Evolutionary conservation across 2,888 invertebrate species (phyloP).

Genomic region (Drosophila histrio): DNA sequence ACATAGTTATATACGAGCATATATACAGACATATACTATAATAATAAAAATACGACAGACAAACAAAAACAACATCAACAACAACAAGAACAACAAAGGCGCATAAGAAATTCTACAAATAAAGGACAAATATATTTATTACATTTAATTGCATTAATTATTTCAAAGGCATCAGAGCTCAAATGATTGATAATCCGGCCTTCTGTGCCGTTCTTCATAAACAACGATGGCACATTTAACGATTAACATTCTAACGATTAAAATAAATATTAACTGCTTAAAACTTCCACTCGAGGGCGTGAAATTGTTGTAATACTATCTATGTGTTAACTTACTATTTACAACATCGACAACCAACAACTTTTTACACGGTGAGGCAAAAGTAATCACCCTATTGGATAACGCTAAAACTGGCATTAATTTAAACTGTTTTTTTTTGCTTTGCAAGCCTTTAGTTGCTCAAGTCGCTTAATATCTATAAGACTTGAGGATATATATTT

Average conservation of each 20-base stretch:
- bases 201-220: background rate
- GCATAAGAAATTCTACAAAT: constrained; percentile 68
- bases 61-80: constrained; percentile 28
- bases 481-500: background rate
- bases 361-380: too few relatives aligned
- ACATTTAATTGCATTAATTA: constrained; percentile 26
- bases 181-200: background rate
- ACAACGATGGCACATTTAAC: background rate
- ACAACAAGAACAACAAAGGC: constrained; percentile 36
- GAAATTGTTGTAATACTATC: too few relatives aligned
- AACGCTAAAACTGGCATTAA: too few relatives aligned
- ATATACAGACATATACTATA: constrained; percentile 39
- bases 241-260: background rate
- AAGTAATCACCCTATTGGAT: too few relatives aligned
- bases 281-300: too few relatives aligned
- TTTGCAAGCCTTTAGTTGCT: too few relatives aligned
- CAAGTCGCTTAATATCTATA: too few relatives aligned
- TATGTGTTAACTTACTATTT: too few relatives aligned
- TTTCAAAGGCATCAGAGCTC: background rate
- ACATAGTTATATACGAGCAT: constrained; percentile 47
- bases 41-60: constrained; percentile 26
- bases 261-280: background rate
- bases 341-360: too few relatives aligned
- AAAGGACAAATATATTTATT: constrained; percentile 77
- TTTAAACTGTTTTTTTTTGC: too few relatives aligned